Evolutionary conservation across 2,888 invertebrate genomes (phyloP), one percentile per base, ranked within the genome.

Genomic region (Pycnomerus fuliginosus): DNA sequence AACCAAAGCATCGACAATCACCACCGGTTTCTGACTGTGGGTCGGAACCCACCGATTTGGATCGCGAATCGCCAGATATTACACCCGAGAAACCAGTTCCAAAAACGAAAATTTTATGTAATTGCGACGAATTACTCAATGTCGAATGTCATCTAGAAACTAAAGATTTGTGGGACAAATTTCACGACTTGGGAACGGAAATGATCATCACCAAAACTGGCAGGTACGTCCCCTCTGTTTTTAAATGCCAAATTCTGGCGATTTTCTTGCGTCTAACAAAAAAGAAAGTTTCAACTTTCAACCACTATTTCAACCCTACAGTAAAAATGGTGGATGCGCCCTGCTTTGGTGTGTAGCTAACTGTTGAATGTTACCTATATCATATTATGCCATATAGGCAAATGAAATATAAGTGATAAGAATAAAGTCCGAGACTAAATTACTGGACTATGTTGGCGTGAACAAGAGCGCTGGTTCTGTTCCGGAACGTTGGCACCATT

Each of bases 181-280:
- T 89, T 73, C 79, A 82, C 68, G 81, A 82, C 60, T 76, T 88
- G 44, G 86, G 86, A 16, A 88, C 87, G 1, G 87, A 88, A 74
- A 89, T 89, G 88, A 89, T 89, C 72, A 89, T 89, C 71, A 89
- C 88, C 7, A 88, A 89, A 72, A 85, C 85, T 45, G 88, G 88
- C 68, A 79, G 87, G 87, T 87, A 68, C 73, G 80, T 67, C 68
- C 71, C 59, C 5, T 12, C 8, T 4, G 4, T 27, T 4, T 10
- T 8, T 10, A 4, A 8, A 10, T 3, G 11, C 28, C 28, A 20
- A 20, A 7, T 20, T 7, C 20, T 20, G n/a, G n/a, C 8, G 20
- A 33, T 3, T 13, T 48, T 36, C 31, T 28, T 13, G 20, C 8
- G 7, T 45, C 28, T 8, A 31, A 31, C 31, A 31, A 10, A 10